Evolutionary conservation across 2,113 vertebrate species (phyloP), one percentile per base, ranked within the genome.

Genomic region (Diglossa brunneiventris): DNA sequence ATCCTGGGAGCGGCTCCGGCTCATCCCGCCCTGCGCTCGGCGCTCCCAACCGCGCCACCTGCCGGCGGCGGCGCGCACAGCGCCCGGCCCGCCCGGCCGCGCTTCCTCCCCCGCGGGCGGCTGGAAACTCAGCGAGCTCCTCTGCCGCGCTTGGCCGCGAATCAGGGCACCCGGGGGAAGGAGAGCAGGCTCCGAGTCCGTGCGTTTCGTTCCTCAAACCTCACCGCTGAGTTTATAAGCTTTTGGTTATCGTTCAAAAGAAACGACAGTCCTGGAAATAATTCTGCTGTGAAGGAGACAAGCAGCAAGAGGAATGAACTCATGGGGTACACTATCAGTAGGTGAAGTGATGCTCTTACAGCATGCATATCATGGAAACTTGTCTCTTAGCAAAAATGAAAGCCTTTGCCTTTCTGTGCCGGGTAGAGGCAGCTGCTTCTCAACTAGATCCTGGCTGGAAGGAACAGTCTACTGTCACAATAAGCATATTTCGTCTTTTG

Each of bases 11-110:
- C 37, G 24, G 18, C 67, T 26, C 27, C 7, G 7, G 44, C 63
- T 11, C 53, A 0, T 28, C 67, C 28, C 41, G 12, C 53, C 27
- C 84, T 1, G n/a, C 18, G 35, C 62, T 70, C 22, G 11, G 21
- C 11, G 15, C 91, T 82, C 94, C 85, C 96, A 5, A 56, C 89
- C 79, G 82, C 91, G 97, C 97, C 98, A 62, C 95, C 97, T 98
- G 91, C 82, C 97, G 88, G 97, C 96, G 24, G 10, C n/a, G 27
- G 22, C 5, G 3, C 37, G 11, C 80, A 76, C 78, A 7, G 74
- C 95, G 90, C 21, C 46, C 47, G 27, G 10, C 0, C 18, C 26
- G 46, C 13, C 0, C 18, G 21, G 39, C 15, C 50, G 27, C 37
- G 28, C 76, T 39, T 11, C 18, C 13, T 7, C 30, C 27, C 50